Conservation (phyloP, 2,113 vertebrate species). For the Sterna hirundo region DNA sequence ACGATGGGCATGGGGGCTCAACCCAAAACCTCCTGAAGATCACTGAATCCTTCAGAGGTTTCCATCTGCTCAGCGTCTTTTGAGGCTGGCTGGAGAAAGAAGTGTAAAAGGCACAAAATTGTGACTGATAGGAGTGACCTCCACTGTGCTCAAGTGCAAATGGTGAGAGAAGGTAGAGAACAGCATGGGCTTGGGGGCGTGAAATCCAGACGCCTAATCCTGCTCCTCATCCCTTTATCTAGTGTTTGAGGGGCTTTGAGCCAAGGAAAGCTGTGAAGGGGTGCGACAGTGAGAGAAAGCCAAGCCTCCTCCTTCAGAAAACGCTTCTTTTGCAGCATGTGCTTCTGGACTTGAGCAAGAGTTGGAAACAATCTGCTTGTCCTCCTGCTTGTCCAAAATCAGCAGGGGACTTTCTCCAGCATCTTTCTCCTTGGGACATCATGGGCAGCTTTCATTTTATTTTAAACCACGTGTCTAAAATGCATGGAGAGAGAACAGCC, state of each 20-base stretch:
- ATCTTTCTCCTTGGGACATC: background rate
- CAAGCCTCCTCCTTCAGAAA: background rate
- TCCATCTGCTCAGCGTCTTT: background rate
- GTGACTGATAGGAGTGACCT: background rate
- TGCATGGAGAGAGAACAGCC: background rate
- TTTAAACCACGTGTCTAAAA: background rate
- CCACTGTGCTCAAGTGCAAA: background rate
- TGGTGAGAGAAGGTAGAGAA: background rate
- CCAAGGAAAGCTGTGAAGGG: background rate
- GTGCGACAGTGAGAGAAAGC: background rate
- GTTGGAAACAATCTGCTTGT: background rate
- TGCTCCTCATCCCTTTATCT: background rate
- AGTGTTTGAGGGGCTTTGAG: background rate
- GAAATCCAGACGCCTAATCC: rapidly evolving
- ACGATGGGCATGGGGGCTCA: background rate
- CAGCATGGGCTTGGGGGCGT: rapidly evolving
- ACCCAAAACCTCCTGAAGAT: background rate
- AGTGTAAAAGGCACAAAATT: background rate
- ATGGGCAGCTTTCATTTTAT: background rate
- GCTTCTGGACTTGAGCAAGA: background rate
- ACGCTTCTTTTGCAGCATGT: background rate
- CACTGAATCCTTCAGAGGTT: background rate
- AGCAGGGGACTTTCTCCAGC: background rate
- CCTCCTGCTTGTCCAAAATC: background rate
- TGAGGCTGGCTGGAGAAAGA: background rate